Conservation (phyloP, 2,888 invertebrate species). For the Cancer borealis region DNA sequence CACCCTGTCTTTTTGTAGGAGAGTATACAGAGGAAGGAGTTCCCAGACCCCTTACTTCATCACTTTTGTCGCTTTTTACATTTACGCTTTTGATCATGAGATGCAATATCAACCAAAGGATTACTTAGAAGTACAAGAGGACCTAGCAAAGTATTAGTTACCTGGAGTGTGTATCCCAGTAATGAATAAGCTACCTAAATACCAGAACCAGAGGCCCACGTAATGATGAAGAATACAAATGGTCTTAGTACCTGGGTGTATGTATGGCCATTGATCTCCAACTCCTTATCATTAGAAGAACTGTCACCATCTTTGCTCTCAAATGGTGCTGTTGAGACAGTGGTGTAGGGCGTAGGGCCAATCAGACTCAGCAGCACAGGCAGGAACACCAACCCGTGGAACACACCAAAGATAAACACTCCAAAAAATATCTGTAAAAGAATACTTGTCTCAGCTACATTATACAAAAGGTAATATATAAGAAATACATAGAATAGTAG, state of each 20-base stretch:
- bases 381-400: conserved; percentile 80
- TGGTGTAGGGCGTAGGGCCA: conserved; percentile 78
- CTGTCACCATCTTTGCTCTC: not conserved
- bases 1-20: no score
- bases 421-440: conserved; percentile 80
- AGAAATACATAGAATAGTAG: not conserved
- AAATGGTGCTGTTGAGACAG: not conserved
- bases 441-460: not conserved
- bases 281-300: not conserved
- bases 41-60: no score
- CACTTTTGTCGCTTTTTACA: no score
- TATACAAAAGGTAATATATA: not conserved
- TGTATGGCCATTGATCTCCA: conserved; percentile 28
- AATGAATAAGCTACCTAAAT: no score
- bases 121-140: not conserved
- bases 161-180: not conserved
- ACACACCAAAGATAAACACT: conserved; percentile 80
- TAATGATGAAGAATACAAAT: not conserved
- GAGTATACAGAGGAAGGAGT: no score
- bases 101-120: not conserved
- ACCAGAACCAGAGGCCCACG: not conserved
- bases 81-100: no score
- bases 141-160: no score
- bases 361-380: conserved; percentile 80
- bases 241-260: conserved; percentile 16